Percentiles rank a stretch among this genome's conserved stretches.
Evolutionary conservation across 2,113 vertebrate species (phyloP).

Genomic region (Dipodomys ordii): DNA sequence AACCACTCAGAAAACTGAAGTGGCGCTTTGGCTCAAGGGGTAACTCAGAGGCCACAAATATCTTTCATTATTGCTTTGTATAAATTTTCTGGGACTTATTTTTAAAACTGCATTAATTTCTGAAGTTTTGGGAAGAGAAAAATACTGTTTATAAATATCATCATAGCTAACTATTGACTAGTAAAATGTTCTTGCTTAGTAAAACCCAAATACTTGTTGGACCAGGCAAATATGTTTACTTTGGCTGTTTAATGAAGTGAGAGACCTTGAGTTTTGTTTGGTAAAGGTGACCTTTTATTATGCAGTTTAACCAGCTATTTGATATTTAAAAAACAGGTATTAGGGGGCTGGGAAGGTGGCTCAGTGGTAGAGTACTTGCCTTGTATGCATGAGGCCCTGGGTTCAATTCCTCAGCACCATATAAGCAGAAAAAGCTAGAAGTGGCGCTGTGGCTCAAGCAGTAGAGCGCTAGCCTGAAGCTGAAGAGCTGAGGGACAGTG

Average conservation of each 20-base stretch:
- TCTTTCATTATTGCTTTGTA: too few species aligned
- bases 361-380: too few species aligned
- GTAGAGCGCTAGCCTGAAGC: too few species aligned
- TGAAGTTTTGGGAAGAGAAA: constrained; percentile 15
- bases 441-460: too few species aligned
- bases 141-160: constrained; percentile 56
- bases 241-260: constrained; percentile 79
- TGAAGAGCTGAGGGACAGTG: too few species aligned
- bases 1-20: too few species aligned
- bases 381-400: too few species aligned
- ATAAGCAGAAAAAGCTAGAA: too few species aligned
- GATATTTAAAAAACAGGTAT: neutral
- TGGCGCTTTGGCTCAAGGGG: neutral
- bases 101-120: constrained; percentile 8
- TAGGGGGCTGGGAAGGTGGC: too few species aligned
- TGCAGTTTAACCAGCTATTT: constrained; percentile 72
- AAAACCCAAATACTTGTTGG: constrained; percentile 73
- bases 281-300: constrained; percentile 75
- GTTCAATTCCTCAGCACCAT: too few species aligned
- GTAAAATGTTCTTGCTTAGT: constrained; percentile 60
- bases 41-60: neutral
- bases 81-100: constrained; percentile 24
- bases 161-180: constrained; percentile 65
- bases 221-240: constrained; percentile 75
- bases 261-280: constrained; percentile 82